phyloP scores from a whole-genome alignment of 2,797 vertebrate species.

The Tangara arthus region DNA sequence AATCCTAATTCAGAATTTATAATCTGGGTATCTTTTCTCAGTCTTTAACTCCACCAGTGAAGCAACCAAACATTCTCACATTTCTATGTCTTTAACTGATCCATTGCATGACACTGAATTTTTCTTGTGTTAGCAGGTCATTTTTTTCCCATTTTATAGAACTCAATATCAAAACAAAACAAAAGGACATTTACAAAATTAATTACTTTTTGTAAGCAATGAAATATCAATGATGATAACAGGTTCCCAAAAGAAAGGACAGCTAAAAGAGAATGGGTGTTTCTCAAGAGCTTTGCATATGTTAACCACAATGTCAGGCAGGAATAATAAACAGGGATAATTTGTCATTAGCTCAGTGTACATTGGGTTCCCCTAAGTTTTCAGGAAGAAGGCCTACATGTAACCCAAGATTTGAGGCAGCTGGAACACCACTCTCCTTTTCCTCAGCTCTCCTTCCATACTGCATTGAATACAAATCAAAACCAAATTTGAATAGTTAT shows the following conservation, averaged over 20 bases:
- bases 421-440: neutral
- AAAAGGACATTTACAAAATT: neutral
- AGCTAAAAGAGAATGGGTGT: neutral
- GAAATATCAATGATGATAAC: neutral
- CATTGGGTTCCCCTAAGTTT: rapidly evolving
- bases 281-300: neutral
- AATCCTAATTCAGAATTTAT: neutral
- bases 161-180: neutral
- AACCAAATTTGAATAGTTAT: neutral
- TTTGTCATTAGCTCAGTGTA: neutral
- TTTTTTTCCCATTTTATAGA: neutral
- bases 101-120: neutral
- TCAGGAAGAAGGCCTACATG: neutral
- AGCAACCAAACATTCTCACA: neutral
- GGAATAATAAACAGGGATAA: neutral
- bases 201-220: neutral
- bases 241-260: neutral
- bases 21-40: neutral
- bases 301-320: neutral
- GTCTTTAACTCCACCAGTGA: neutral
- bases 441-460: neutral
- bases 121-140: neutral
- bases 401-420: neutral
- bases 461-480: neutral
- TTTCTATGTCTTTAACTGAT: neutral